Evolutionary conservation across 2,797 vertebrate species (phyloP).

Genomic region (Hemibagrus guttatus): DNA sequence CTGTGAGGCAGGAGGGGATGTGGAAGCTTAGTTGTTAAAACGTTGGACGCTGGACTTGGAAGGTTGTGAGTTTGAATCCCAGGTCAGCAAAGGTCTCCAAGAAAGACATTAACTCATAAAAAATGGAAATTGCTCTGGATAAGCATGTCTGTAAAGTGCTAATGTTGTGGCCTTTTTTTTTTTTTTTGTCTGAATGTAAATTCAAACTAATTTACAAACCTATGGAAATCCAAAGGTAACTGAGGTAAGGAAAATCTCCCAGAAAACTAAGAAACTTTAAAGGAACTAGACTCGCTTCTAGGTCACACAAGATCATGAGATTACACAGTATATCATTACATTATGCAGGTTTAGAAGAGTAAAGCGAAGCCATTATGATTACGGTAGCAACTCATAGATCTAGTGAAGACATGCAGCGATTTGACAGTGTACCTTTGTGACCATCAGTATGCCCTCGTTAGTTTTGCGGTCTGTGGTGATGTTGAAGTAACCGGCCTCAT

Average conservation of each 20-base stretch:
- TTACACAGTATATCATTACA: too few species aligned
- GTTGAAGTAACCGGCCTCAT: slow-evolving; percentile 86
- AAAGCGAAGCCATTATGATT: background rate
- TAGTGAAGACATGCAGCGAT: background rate
- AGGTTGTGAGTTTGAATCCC: too few species aligned
- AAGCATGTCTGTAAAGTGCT: too few species aligned
- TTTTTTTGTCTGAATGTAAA: too few species aligned
- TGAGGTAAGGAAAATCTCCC: background rate
- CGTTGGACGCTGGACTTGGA: too few species aligned
- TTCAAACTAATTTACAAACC: background rate
- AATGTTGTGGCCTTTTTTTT: too few species aligned
- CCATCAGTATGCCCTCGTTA: slow-evolving; percentile 86
- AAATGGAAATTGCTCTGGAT: too few species aligned
- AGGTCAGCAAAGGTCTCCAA: too few species aligned
- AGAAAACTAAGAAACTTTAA: background rate
- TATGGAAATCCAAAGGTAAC: background rate
- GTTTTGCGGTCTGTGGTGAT: slow-evolving; percentile 84
- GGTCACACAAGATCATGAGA: background rate
- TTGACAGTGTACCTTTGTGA: slow-evolving; percentile 82
- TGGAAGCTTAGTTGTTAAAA: too few species aligned
- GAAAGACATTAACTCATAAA: too few species aligned
- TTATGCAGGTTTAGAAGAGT: background rate
- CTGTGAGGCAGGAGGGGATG: too few species aligned
- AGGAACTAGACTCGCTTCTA: background rate
- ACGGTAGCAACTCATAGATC: background rate